Conservation (phyloP, 2,113 vertebrate genomes). For the Thymallus thymallus region DNA sequence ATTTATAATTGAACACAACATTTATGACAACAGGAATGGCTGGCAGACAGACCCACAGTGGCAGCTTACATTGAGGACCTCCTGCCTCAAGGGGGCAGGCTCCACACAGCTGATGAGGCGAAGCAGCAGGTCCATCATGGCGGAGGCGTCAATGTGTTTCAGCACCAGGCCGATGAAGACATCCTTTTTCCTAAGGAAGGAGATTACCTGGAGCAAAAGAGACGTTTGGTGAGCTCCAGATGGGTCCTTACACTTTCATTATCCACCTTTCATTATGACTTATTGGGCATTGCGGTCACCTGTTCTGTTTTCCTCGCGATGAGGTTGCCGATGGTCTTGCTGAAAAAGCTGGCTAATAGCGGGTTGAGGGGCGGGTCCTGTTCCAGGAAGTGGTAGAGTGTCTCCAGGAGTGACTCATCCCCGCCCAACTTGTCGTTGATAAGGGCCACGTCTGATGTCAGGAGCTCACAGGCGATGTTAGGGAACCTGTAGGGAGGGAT, state of each 20-base stretch:
- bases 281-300: slow-evolving; percentile 62
- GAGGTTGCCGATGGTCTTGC: slow-evolving; percentile 95
- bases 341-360: slow-evolving; percentile 96
- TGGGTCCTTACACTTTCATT: not conserved
- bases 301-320: slow-evolving; percentile 94
- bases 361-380: slow-evolving; percentile 91
- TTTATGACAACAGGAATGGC: not conserved
- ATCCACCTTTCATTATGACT: too few relatives aligned
- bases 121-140: slow-evolving; percentile 96
- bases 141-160: slow-evolving; percentile 91
- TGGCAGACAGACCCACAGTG: too few relatives aligned
- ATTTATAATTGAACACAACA: too few relatives aligned
- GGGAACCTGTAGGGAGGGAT: slow-evolving; percentile 76
- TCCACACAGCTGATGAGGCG: slow-evolving; percentile 95
- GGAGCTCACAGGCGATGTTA: slow-evolving; percentile 93
- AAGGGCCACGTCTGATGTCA: slow-evolving; percentile 91
- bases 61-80: slow-evolving; percentile 85
- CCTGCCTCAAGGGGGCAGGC: slow-evolving; percentile 85
- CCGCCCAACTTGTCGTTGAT: slow-evolving; percentile 92
- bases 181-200: slow-evolving; percentile 89
- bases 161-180: slow-evolving; percentile 87
- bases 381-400: slow-evolving; percentile 89
- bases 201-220: slow-evolving; percentile 77
- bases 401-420: slow-evolving; percentile 85
- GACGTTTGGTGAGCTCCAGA: not conserved